A percentile compares a stretch with the other conserved stretches of the same genome.
Conservation (phyloP, 2,113 vertebrate genomes). For the Mus spicilegus region DNA sequence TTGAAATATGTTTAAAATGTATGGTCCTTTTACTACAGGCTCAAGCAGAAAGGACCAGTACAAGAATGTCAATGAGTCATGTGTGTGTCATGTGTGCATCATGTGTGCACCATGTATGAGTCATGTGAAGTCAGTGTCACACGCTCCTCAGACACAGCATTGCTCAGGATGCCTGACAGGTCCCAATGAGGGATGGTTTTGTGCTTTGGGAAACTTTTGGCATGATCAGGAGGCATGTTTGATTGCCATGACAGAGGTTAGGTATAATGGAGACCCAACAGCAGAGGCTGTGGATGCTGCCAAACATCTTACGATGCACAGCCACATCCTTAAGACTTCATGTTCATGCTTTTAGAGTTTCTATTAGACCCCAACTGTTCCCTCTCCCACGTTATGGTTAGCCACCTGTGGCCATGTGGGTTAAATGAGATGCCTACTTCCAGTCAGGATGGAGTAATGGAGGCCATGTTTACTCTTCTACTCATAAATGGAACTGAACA, state of each 20-base stretch:
- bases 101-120: too few relatives aligned
- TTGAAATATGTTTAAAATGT: not conserved
- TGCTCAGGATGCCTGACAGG: not conserved
- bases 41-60: not conserved
- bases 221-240: not conserved
- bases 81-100: too few relatives aligned
- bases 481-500: slow-evolving; percentile 5
- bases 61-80: not conserved
- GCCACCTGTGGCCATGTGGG: not conserved
- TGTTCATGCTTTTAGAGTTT: not conserved
- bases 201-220: not conserved
- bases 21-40: not conserved
- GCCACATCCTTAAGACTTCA: not conserved
- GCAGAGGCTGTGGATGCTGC: not conserved
- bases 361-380: slow-evolving; percentile 20
- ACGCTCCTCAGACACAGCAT: not conserved
- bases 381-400: not conserved
- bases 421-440: slow-evolving; percentile 4
- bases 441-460: not conserved
- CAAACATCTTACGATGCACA: not conserved
- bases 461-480: not conserved
- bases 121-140: not conserved
- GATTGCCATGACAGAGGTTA: not conserved
- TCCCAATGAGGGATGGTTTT: not conserved
- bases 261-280: too few relatives aligned